phyloP scores from a whole-genome alignment of 2,113 vertebrate genomes.

The Propithecus coquereli region DNA sequence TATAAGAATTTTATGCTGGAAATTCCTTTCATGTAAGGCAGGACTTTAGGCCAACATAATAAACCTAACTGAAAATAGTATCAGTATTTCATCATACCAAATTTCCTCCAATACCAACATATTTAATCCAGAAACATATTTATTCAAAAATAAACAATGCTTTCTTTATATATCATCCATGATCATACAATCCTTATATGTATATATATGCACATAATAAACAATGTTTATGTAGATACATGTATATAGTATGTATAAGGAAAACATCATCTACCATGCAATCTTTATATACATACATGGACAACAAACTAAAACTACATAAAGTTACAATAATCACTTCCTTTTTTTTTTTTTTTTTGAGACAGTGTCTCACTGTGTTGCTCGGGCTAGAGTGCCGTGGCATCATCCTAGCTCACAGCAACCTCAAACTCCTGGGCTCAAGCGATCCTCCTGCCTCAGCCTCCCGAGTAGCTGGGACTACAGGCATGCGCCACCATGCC shows the following conservation, averaged over 20 bases:
- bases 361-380: too few relatives aligned
- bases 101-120: constrained; percentile 5
- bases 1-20: background rate
- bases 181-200: background rate
- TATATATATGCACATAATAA: background rate
- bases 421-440: too few relatives aligned
- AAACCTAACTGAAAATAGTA: background rate
- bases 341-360: too few relatives aligned
- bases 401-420: too few relatives aligned
- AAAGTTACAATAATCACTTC: background rate
- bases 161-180: background rate
- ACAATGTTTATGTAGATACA: background rate
- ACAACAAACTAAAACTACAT: background rate
- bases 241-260: background rate
- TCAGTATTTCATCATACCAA: background rate
- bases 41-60: background rate
- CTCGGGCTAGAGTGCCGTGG: too few relatives aligned
- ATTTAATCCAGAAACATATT: constrained; percentile 36
- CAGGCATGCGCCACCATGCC: too few relatives aligned
- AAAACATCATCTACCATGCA: background rate
- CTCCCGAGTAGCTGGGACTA: too few relatives aligned
- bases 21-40: background rate
- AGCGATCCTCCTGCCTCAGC: too few relatives aligned
- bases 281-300: background rate
- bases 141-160: background rate